Evolutionary conservation across 2,888 invertebrate species (phyloP).

Genomic region (Agrotis puta): DNA sequence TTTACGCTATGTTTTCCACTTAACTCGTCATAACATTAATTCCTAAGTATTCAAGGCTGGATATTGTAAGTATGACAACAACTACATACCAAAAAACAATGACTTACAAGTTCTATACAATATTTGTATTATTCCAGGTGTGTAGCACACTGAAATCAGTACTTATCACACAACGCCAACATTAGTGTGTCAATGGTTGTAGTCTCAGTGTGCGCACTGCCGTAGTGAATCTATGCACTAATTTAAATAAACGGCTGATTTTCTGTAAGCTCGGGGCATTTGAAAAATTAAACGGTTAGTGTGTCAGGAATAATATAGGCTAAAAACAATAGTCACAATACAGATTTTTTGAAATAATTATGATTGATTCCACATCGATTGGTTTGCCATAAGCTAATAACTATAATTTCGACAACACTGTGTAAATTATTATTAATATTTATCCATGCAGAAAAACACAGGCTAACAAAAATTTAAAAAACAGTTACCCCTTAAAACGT

Average conservation of each 20-base stretch:
- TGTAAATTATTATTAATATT: conserved; percentile 28
- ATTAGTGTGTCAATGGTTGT: conserved; percentile 3
- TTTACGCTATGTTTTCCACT: conserved; percentile 42
- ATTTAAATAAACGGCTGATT: conserved; percentile 28
- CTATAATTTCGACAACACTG: conserved; percentile 34
- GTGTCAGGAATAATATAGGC: conserved; percentile 30
- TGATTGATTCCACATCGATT: conserved; percentile 23
- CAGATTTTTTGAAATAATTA: conserved; percentile 29
- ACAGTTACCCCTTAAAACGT: conserved; percentile 18
- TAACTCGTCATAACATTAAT: conserved; percentile 49
- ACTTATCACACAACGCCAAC: conserved; percentile 15
- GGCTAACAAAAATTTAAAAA: conserved; percentile 17
- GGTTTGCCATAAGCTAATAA: conserved; percentile 35
- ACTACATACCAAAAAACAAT: conserved; percentile 49
- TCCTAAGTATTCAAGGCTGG: conserved; percentile 53
- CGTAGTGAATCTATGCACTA: conserved; percentile 7
- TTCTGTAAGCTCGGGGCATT: conserved; percentile 39
- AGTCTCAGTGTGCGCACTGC: conserved; percentile 35
- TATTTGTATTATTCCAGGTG: conserved; percentile 40
- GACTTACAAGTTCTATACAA: conserved; percentile 51
- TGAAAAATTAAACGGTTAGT: conserved; percentile 26
- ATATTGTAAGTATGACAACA: conserved; percentile 50
- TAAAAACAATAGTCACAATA: conserved; percentile 48
- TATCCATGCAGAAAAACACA: conserved; percentile 11
- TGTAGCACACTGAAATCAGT: conserved; percentile 43